A percentile compares a stretch with the other conserved stretches of the same genome.
Evolutionary conservation across 2,797 vertebrate genomes (phyloP).

Genomic region (Scolopax rusticola): DNA sequence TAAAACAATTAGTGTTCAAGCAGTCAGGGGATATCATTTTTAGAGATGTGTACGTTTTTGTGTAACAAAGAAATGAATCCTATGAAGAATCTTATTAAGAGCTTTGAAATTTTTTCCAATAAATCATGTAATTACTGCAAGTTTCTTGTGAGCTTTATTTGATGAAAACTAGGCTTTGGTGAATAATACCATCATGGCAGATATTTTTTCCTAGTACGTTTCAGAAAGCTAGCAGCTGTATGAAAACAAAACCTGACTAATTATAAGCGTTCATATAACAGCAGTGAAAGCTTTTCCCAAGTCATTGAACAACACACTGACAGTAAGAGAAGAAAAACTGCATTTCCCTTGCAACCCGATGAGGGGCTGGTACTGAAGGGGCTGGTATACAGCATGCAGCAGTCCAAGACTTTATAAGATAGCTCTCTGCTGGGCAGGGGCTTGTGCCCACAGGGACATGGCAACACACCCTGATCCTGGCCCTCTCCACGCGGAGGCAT

Average conservation of each 20-base stretch:
- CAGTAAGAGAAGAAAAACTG: neutral
- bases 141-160: neutral
- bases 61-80: neutral
- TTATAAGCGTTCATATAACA: neutral
- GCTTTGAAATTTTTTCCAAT: neutral
- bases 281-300: neutral
- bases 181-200: neutral
- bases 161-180: neutral
- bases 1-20: neutral
- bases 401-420: accelerated
- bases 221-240: constrained; percentile 17
- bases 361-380: neutral
- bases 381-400: accelerated
- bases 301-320: neutral
- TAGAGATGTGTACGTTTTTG: neutral
- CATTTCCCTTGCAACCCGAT: neutral
- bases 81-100: neutral
- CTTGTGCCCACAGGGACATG: neutral
- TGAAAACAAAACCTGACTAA: constrained; percentile 6
- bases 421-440: neutral
- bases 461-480: accelerated
- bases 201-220: neutral
- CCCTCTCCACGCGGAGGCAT: accelerated
- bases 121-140: neutral
- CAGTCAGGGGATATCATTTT: neutral